Conservation (phyloP, 2,113 vertebrate species). For the Hippocampus mohnikei region DNA sequence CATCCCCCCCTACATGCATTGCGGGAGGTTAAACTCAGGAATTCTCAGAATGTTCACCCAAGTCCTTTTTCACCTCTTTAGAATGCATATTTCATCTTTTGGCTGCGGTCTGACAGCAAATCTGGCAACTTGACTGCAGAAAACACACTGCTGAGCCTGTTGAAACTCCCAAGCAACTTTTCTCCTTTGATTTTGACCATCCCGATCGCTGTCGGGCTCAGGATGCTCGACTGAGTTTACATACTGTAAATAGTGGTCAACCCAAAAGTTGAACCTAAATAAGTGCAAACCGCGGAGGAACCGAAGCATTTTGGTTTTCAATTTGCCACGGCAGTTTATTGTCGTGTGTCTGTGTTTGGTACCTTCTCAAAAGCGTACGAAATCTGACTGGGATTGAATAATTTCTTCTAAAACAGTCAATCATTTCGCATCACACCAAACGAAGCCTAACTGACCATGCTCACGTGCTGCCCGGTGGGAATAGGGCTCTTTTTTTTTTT, state of each 20-base stretch:
- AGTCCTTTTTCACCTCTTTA: slow-evolving; percentile 32
- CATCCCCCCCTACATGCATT: slow-evolving; percentile 76
- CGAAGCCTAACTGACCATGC: background rate
- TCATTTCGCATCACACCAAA: background rate
- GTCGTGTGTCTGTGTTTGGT: background rate
- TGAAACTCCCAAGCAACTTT: background rate
- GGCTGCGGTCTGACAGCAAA: background rate
- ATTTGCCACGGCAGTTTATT: background rate
- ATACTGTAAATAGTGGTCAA: background rate
- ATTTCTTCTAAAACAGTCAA: background rate
- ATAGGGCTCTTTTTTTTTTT: background rate
- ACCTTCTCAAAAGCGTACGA: background rate
- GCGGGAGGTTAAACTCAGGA: slow-evolving; percentile 93
- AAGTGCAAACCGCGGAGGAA: background rate
- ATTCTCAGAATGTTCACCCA: slow-evolving; percentile 90
- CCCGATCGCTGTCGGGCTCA: background rate
- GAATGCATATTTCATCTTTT: background rate
- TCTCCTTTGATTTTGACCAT: background rate
- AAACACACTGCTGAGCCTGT: background rate
- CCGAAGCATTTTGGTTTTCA: background rate
- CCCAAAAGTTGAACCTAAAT: background rate
- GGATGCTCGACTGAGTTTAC: background rate
- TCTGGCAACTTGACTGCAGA: background rate
- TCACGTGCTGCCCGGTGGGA: background rate
- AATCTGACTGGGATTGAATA: background rate